phyloP scores from a whole-genome alignment of 2,888 invertebrate genomes.

The Drosophila formosana region DNA sequence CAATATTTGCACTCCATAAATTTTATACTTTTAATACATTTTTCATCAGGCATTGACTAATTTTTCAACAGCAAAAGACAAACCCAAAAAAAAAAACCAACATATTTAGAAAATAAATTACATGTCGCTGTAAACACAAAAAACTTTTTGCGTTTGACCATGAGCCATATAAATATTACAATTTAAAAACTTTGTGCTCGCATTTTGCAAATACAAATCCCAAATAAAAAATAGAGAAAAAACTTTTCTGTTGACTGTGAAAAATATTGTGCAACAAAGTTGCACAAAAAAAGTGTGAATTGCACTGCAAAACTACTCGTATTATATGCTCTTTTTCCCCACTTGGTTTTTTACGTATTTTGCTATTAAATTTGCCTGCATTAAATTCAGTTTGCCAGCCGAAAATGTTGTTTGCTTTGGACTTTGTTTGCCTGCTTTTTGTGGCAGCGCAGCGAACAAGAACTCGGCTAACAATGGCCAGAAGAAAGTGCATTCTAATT shows the following conservation, averaged over 20 bases:
- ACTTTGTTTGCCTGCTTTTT: conserved; percentile 26
- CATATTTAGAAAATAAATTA: conserved; percentile 51
- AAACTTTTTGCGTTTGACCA: conserved; percentile 48
- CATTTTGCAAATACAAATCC: conserved; percentile 33
- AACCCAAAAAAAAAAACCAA: conserved; percentile 13
- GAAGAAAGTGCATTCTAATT: conserved; percentile 16
- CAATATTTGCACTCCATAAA: conserved; percentile 2
- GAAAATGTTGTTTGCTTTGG: conserved; percentile 27
- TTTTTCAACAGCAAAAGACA: conserved; percentile 3
- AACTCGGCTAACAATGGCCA: conserved; percentile 18
- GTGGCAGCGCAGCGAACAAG: conserved; percentile 5
- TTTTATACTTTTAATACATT: conserved; percentile 4
- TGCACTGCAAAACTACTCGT: conserved; percentile 30
- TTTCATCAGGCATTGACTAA: conserved; percentile 22
- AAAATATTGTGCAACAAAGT: conserved; percentile 55
- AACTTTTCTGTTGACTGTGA: conserved; percentile 59
- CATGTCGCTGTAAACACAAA: conserved; percentile 32
- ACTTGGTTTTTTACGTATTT: conserved; percentile 11
- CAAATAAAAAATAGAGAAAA: conserved; percentile 20
- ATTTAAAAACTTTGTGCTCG: conserved; percentile 51
- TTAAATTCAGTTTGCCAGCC: conserved; percentile 36
- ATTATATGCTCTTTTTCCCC: conserved; percentile 31
- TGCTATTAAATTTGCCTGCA: conserved; percentile 38
- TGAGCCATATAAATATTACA: conserved; percentile 62
- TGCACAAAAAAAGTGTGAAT: conserved; percentile 58